Conservation (phyloP, 2,797 vertebrate species). For the Epinephelus coioides region DNA sequence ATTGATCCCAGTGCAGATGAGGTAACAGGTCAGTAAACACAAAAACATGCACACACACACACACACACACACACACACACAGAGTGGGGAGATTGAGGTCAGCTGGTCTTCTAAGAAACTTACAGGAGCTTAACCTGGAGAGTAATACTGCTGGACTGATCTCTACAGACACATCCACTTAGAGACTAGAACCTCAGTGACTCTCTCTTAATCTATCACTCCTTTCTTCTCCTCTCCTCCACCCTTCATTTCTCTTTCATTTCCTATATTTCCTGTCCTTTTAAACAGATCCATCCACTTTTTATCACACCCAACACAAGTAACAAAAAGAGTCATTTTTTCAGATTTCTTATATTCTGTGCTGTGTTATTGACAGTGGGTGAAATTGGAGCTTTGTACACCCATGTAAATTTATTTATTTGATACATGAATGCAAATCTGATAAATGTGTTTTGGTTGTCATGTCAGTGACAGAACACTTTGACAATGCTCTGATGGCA, state of each 20-base stretch:
- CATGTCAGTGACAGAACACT: not conserved
- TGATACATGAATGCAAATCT: too few relatives aligned
- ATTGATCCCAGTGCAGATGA: slow-evolving; percentile 88
- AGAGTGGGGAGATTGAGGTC: slow-evolving; percentile 27
- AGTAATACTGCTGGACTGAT: slow-evolving; percentile 1
- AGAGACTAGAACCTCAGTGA: not conserved
- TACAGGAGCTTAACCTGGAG: slow-evolving; percentile 52
- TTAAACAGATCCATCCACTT: not conserved
- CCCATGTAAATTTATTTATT: not conserved
- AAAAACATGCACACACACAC: slow-evolving; percentile 29
- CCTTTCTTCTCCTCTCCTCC: not conserved
- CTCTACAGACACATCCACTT: slow-evolving; percentile 15
- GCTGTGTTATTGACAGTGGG: too few relatives aligned
- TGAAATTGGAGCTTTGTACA: not conserved
- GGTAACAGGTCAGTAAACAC: slow-evolving; percentile 93
- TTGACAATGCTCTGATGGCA: not conserved
- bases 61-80: slow-evolving; percentile 20
- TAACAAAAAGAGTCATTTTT: too few relatives aligned
- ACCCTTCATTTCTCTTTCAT: too few relatives aligned
- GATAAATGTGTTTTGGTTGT: not conserved
- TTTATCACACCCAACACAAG: too few relatives aligned
- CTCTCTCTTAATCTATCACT: not conserved
- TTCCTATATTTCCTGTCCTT: not conserved
- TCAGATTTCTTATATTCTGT: too few relatives aligned
- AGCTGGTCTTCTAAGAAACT: slow-evolving; percentile 43